Percentiles rank a stretch among this genome's conserved stretches.
phyloP scores from a whole-genome alignment of 2,888 invertebrate species.

The Blastobasis lacticolella region DNA sequence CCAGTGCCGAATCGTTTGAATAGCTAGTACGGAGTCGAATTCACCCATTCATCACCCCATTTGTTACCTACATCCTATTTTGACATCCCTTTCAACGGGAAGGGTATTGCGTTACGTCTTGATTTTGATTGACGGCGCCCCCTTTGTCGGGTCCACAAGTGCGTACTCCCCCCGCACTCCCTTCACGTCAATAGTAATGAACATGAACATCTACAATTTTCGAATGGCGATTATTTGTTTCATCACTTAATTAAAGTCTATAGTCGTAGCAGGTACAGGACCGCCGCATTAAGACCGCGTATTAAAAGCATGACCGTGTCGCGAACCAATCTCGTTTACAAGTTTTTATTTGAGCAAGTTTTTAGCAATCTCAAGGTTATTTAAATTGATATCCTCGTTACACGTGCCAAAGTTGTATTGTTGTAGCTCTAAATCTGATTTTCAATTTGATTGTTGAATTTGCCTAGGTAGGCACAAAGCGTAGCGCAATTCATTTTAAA shows the following conservation, averaged over 20 bases:
- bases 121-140: not conserved
- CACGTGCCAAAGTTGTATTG: slow-evolving; percentile 5
- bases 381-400: slow-evolving; percentile 15
- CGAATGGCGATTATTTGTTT: not conserved
- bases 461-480: no score
- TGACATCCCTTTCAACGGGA: not conserved
- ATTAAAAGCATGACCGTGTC: slow-evolving; percentile 4
- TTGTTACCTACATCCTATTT: not conserved
- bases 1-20: no score
- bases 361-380: slow-evolving; percentile 28
- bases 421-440: no score
- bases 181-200: not conserved
- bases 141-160: no score
- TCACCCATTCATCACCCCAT: not conserved
- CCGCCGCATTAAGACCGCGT: no score
- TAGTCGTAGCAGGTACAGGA: not conserved
- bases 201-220: no score
- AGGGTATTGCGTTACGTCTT: not conserved
- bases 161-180: not conserved
- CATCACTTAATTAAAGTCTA: not conserved
- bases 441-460: no score
- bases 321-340: slow-evolving; percentile 18
- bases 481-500: no score
- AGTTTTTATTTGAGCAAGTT: slow-evolving; percentile 32
- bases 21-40: not conserved